phyloP scores from a whole-genome alignment of 2,797 vertebrate genomes.

The Manis javanica region DNA sequence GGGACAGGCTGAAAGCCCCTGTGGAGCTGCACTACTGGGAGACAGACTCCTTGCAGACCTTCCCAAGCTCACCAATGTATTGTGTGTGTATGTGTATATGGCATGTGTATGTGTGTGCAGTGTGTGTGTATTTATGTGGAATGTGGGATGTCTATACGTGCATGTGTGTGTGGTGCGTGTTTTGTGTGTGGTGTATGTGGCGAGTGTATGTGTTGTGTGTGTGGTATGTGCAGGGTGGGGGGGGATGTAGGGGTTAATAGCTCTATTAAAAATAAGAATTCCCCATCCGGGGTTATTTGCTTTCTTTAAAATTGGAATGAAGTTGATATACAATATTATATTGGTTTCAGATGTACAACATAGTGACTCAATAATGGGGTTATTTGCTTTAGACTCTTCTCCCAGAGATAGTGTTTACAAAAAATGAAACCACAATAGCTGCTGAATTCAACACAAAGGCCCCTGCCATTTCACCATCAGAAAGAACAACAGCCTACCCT shows the following conservation, averaged over 20 bases:
- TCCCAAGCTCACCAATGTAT: not conserved
- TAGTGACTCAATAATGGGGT: not conserved
- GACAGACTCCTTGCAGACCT: not conserved
- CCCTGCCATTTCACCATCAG: not conserved
- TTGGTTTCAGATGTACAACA: no score
- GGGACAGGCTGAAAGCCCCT: not conserved
- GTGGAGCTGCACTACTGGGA: not conserved
- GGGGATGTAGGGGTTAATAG: not conserved
- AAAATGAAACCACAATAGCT: not conserved
- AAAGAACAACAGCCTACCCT: not conserved
- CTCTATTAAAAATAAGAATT: not conserved
- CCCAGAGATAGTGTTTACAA: not conserved
- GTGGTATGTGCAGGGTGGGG: not conserved
- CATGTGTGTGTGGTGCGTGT: not conserved
- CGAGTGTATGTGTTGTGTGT: not conserved
- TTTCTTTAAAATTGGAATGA: not conserved
- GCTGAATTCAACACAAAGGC: not conserved
- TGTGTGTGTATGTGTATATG: not conserved
- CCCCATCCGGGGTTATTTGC: not conserved
- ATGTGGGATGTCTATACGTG: not conserved
- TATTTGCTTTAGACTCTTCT: conserved; percentile 19
- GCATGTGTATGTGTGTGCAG: not conserved
- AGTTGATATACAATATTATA: no score
- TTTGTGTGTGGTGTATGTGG: not conserved
- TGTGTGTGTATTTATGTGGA: not conserved